Evolutionary conservation across 2,888 invertebrate genomes (phyloP), one percentile per base, ranked within the genome.

Genomic region (Lagria hirta): DNA sequence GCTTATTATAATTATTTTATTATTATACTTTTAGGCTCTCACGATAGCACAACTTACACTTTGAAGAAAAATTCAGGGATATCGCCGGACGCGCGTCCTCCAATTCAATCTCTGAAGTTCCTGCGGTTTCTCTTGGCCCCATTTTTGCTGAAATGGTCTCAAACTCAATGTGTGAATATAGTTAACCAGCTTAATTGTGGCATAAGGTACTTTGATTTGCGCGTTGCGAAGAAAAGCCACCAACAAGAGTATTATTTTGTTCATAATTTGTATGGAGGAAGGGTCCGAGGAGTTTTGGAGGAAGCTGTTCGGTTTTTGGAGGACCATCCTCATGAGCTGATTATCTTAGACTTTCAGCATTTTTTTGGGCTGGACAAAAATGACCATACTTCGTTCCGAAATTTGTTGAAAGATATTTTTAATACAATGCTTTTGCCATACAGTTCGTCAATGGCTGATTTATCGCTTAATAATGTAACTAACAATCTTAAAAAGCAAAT

Each of bases 281-380:
- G 83, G 58, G 80, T 91, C 18, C 75, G 75, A 2, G 68, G 73
- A 22, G 79, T 84, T 1, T 71, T 93, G 8, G 62, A 72, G 11
- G 78, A 84, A 61, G 76, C 93, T 1, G 75, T 77, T 10, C 64
- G 75, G 3, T 94, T 88, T 74, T 71, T 92, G 13, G 75, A 79
- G 7, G 62, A 70, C 1, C 87, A 92, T 70, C 79, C 81, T 0
- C 76, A 78, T 52, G 93, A 93, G 73, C 79, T 79, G 4, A 79
- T 92, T 0, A 77, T 93, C 15, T 68, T 93, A 30, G 92, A 93
- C 64, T 85, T 86, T 62, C 90, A 92, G 68, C 91, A 91, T 71
- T 88, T 92, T 69, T 90, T 90, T 63, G 76, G 75, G 0, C 83
- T 93, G 68, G 73, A 74, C 2, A 70, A 75, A 0, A 64, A 70